A percentile compares a stretch with the other conserved stretches of the same genome.
Evolutionary conservation across 2,888 invertebrate genomes (phyloP).

Genomic region (Meghimatium bilineatum): DNA sequence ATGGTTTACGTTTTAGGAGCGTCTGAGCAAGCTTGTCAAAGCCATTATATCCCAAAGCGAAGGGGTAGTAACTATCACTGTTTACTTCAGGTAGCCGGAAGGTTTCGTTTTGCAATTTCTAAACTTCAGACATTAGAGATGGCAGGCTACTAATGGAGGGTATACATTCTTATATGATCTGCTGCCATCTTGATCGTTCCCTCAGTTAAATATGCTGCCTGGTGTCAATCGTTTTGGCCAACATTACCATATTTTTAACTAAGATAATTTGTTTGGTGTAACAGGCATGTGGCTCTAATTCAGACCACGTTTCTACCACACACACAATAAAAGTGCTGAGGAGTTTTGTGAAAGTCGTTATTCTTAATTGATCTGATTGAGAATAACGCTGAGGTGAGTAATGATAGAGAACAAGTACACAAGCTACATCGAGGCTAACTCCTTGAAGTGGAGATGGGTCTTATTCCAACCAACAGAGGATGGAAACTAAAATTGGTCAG

Average conservation of each 20-base stretch:
- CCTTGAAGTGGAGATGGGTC: too few species aligned
- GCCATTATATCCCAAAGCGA: background rate
- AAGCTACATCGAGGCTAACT: too few species aligned
- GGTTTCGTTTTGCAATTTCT: too few species aligned
- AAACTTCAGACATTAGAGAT: background rate
- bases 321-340: background rate
- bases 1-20: conserved; percentile 12
- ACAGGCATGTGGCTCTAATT: background rate
- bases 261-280: conserved; percentile 24
- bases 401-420: background rate
- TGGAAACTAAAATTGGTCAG: too few species aligned
- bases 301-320: background rate
- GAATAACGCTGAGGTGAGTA: background rate
- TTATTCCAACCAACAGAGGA: too few species aligned
- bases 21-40: background rate
- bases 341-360: background rate
- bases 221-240: background rate
- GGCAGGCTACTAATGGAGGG: conserved; percentile 30
- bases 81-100: conserved; percentile 8
- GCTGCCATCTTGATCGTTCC: conserved; percentile 4
- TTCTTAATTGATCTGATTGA: background rate
- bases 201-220: background rate
- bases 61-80: background rate
- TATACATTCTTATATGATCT: background rate
- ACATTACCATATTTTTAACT: background rate